Evolutionary conservation across 2,888 invertebrate genomes (phyloP).

Genomic region (Podabrus alpinus): DNA sequence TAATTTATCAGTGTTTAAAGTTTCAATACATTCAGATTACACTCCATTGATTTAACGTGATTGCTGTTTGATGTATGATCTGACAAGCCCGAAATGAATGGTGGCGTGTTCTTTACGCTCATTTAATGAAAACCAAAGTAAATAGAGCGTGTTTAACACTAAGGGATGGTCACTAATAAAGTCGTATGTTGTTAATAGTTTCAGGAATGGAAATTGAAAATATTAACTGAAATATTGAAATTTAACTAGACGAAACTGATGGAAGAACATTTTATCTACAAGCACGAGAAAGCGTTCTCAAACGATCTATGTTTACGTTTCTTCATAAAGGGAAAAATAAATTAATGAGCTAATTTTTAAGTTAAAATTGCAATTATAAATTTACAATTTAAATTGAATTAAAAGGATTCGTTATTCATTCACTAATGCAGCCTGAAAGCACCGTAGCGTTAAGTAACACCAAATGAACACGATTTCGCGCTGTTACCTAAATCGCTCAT

Average conservation of each 20-base stretch:
- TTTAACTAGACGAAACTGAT: too few relatives aligned
- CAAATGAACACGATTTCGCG: not conserved
- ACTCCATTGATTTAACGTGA: not conserved
- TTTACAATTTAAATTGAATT: not conserved
- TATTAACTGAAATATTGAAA: too few relatives aligned
- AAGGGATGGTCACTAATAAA: constrained; percentile 13
- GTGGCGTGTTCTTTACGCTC: constrained; percentile 4
- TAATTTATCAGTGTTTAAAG: not conserved
- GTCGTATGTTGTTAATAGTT: constrained; percentile 1
- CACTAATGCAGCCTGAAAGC: not conserved
- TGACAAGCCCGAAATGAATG: constrained; percentile 10
- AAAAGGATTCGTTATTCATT: not conserved
- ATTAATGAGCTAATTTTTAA: not conserved
- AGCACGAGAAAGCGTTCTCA: too few relatives aligned
- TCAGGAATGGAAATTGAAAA: not conserved
- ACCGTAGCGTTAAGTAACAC: not conserved
- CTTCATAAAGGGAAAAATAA: not conserved
- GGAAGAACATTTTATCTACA: too few relatives aligned
- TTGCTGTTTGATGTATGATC: constrained; percentile 6
- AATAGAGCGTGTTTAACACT: constrained; percentile 12
- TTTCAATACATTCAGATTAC: not conserved
- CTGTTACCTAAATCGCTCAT: constrained; percentile 3
- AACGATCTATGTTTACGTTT: too few relatives aligned
- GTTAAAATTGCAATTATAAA: not conserved
- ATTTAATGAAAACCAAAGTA: constrained; percentile 10